Base-by-base conservation (phyloP, 2,888 invertebrate genomes). In the Ennomos quercinarius region DNA sequence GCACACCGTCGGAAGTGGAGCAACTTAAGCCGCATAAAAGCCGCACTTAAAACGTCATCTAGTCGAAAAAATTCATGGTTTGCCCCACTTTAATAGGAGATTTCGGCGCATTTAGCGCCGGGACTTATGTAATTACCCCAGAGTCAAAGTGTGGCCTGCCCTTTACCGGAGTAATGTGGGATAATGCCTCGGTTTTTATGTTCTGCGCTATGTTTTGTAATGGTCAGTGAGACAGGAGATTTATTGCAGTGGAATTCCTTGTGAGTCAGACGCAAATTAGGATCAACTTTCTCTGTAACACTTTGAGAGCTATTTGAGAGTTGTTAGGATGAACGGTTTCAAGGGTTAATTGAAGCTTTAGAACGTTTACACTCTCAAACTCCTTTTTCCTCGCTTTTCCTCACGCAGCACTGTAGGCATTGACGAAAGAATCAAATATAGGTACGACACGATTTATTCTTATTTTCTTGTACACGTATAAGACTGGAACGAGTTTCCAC, bases 71-170 rank as follows among this genome's bases (percentile, higher is more conserved):
- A 66, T 68, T 64, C 65, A 60, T 66, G 66, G 57, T 63, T 54
- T 62, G 60, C 62, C 49, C 63, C 70, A 68, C 63, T 68, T 70
- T 67, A 72, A 74, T 72, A 41, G 55, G 70, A 72, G 74, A 77
- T 75, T 76, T 76, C 66, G 67, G 64, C 71, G 64, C 67, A 66
- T 76, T 74, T 75, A 70, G 63, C 66, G 61, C 57, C 52, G 57
- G 60, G 63, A 56, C 70, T 67, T 63, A 63, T 66, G 68, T 76
- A 76, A 76, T 76, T 76, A 75, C 75, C 61, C 61, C 53, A 9
- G 40, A 57, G 57, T 43, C 51, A 38, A 51, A 53, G 56, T 43
- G 61, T 62, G 54, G 39, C 41, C 54, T 57, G 39, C 38, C 61
- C 57, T 57, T 62, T 45, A 53, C 47, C 42, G 41, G 27, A 53